These are phyloP conservation scores for Myoxocephalus aenaeus DNA, from an alignment of 2,797 vertebrate species.

Conservation along the genomic window DNA sequence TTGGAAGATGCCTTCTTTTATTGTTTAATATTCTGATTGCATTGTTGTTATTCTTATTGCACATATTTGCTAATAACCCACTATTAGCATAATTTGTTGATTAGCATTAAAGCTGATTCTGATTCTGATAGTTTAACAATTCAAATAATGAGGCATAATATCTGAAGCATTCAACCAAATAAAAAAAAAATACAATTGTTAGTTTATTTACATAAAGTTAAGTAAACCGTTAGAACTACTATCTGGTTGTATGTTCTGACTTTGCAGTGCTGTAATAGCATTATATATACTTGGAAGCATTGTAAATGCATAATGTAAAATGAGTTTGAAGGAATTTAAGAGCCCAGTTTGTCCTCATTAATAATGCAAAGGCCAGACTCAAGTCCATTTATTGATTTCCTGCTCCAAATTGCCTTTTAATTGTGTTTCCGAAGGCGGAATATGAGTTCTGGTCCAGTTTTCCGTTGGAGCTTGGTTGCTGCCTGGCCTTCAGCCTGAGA, in stretches of 20 bases:
- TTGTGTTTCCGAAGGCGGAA: slow-evolving; percentile 25
- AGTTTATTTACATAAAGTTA: background rate
- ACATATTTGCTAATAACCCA: background rate
- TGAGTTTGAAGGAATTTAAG: slow-evolving; percentile 34
- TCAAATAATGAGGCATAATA: background rate
- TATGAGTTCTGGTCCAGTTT: slow-evolving; percentile 4
- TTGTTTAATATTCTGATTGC: background rate
- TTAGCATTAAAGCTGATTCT: too few species aligned
- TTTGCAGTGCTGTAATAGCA: background rate
- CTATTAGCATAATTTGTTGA: background rate
- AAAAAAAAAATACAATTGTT: background rate
- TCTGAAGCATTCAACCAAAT: background rate
- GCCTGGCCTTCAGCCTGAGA: background rate
- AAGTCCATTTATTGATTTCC: slow-evolving; percentile 14
- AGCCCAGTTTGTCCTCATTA: slow-evolving; percentile 32
- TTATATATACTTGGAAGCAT: slow-evolving; percentile 29
- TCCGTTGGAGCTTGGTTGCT: background rate
- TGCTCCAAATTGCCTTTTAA: slow-evolving; percentile 20
- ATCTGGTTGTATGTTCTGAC: background rate
- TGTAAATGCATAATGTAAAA: too few species aligned
- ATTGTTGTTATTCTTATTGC: background rate
- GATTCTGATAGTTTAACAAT: background rate
- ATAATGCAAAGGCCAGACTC: slow-evolving; percentile 41
- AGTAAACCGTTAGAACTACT: background rate
- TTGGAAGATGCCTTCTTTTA: background rate